phyloP scores from a whole-genome alignment of 2,113 vertebrate species.

The Amblyopsis rosae region DNA sequence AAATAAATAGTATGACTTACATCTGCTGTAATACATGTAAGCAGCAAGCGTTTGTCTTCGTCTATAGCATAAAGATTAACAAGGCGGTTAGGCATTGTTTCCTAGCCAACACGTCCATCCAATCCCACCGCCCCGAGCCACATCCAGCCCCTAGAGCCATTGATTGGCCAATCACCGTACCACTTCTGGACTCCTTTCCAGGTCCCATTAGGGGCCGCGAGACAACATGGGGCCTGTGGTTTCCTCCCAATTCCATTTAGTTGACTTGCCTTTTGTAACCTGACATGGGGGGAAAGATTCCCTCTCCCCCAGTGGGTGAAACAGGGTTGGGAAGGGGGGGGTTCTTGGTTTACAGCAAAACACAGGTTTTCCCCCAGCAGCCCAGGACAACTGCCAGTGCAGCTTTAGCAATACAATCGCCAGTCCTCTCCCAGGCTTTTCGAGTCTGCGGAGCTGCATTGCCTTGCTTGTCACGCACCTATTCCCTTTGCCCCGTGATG shows the following conservation, averaged over 20 bases:
- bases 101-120: not conserved
- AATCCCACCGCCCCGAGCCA: not conserved
- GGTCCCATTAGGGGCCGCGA: constrained; percentile 50
- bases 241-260: constrained; percentile 46
- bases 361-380: constrained; percentile 42
- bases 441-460: constrained; percentile 22
- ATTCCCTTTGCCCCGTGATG: constrained; percentile 28
- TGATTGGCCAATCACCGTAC: constrained; percentile 30
- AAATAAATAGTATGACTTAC: no score
- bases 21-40: no score
- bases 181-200: constrained; percentile 47
- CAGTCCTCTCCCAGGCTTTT: constrained; percentile 4
- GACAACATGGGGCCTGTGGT: constrained; percentile 76
- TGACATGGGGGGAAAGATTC: constrained; percentile 33
- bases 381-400: constrained; percentile 44
- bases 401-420: constrained; percentile 32
- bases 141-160: constrained; percentile 21
- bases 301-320: not conserved
- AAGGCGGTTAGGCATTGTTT: constrained; percentile 27
- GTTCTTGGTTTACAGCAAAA: constrained; percentile 50
- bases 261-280: constrained; percentile 44
- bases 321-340: constrained; percentile 6
- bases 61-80: not conserved
- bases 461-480: constrained; percentile 36
- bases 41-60: not conserved